These are phyloP conservation scores for Andinoacara biseriatus DNA, from an alignment of 2,113 vertebrate genomes.

Conservation along the genomic window DNA sequence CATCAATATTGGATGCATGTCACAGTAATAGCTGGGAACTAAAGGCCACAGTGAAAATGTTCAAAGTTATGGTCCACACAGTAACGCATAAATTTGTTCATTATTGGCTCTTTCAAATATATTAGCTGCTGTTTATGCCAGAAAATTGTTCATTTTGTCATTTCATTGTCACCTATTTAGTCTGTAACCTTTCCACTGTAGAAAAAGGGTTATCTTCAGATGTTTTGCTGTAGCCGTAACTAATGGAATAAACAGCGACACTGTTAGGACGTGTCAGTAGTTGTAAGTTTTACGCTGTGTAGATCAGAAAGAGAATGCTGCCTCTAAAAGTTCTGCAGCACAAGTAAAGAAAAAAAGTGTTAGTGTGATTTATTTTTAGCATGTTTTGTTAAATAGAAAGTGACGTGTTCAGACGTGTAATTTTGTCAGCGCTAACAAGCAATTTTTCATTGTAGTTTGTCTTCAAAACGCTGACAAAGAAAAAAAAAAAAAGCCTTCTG, in stretches of 20 bases:
- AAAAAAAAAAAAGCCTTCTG: background rate
- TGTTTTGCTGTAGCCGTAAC: too few relatives aligned
- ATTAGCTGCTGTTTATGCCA: background rate
- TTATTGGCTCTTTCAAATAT: background rate
- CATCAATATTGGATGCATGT: background rate
- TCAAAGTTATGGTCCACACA: background rate
- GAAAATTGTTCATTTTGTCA: background rate
- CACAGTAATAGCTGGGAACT: background rate
- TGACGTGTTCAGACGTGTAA: conserved; percentile 6
- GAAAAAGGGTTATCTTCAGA: background rate
- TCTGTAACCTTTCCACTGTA: background rate
- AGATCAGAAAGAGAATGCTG: background rate
- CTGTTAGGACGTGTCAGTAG: background rate
- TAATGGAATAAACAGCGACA: background rate
- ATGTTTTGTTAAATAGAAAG: conserved; percentile 18
- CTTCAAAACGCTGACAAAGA: conserved; percentile 40
- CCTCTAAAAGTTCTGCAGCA: accelerated
- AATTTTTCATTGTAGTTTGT: conserved; percentile 12
- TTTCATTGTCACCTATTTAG: background rate
- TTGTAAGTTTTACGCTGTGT: background rate
- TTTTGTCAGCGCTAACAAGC: conserved; percentile 15
- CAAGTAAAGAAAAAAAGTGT: background rate
- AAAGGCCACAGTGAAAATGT: background rate
- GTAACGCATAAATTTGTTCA: background rate
- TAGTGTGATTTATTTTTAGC: conserved; percentile 7